These are phyloP conservation scores for Phoxinus dragarum DNA, from an alignment of 2,797 vertebrate species.

Conservation along the genomic window DNA sequence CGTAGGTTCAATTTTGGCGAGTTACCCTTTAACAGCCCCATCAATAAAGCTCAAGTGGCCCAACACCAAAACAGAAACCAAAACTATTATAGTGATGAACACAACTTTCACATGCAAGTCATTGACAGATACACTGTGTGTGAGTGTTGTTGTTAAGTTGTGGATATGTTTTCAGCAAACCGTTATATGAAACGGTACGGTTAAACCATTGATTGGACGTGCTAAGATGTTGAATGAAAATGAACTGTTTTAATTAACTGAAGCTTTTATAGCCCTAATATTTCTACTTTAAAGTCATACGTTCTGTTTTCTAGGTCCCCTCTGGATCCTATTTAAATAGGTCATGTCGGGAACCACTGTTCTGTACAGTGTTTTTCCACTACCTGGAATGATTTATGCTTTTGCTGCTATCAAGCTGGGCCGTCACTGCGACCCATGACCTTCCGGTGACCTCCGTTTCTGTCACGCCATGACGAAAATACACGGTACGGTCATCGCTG, in stretches of 20 bases:
- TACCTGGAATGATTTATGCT: conserved; percentile 76
- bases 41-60: neutral
- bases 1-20: too few relatives aligned
- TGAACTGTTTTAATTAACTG: neutral
- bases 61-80: neutral
- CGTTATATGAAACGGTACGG: neutral
- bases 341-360: neutral
- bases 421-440: conserved; percentile 88
- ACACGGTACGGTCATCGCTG: conserved; percentile 87
- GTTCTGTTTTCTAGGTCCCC: neutral
- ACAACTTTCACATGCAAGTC: too few relatives aligned
- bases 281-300: neutral
- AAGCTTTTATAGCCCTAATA: neutral
- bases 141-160: too few relatives aligned
- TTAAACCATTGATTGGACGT: neutral
- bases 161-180: too few relatives aligned
- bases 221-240: neutral
- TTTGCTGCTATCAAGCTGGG: conserved; percentile 77
- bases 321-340: neutral
- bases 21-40: neutral
- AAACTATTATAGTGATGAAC: too few relatives aligned
- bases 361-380: conserved; percentile 30
- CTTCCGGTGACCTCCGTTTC: conserved; percentile 90
- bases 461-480: conserved; percentile 92
- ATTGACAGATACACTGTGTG: too few relatives aligned